Percentiles rank a stretch among this genome's conserved stretches.
phyloP scores from a whole-genome alignment of 1,140 invertebrate species.

The Drosophila equinoxialis region DNA sequence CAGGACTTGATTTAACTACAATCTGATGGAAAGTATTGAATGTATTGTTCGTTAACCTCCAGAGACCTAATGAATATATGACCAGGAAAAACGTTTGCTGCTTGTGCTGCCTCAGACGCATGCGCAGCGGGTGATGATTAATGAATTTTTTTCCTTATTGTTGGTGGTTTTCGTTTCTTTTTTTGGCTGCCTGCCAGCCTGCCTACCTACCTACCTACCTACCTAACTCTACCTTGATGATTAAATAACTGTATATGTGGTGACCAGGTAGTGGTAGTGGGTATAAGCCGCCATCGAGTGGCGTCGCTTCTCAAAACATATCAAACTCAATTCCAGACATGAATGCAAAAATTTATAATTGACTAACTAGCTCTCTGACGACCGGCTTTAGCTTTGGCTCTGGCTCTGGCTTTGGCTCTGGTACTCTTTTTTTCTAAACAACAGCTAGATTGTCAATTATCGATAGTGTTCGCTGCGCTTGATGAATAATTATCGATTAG shows the following conservation, averaged over 20 bases:
- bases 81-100: constrained; percentile 7
- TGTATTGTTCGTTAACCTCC: constrained; percentile 19
- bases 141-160: constrained; percentile 24
- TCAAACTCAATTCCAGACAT: constrained; percentile 22
- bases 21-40: constrained; percentile 21
- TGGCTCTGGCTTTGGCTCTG: background rate
- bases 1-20: constrained; percentile 17
- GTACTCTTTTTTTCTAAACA: constrained; percentile 14
- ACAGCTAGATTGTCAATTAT: constrained; percentile 74
- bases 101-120: background rate
- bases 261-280: background rate
- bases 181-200: background rate
- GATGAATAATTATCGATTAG: constrained; percentile 81
- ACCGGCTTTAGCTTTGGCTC: background rate
- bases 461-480: constrained; percentile 68
- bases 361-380: constrained; percentile 12
- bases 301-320: constrained; percentile 7
- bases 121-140: constrained; percentile 22
- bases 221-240: background rate
- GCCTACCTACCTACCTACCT: background rate
- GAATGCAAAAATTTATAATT: constrained; percentile 32
- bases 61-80: constrained; percentile 14
- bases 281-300: background rate
- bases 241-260: constrained; percentile 12
- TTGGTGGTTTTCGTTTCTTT: too few relatives aligned